Evolutionary conservation across 2,888 invertebrate species (phyloP).

Genomic region (Apodemia hepburni): DNA sequence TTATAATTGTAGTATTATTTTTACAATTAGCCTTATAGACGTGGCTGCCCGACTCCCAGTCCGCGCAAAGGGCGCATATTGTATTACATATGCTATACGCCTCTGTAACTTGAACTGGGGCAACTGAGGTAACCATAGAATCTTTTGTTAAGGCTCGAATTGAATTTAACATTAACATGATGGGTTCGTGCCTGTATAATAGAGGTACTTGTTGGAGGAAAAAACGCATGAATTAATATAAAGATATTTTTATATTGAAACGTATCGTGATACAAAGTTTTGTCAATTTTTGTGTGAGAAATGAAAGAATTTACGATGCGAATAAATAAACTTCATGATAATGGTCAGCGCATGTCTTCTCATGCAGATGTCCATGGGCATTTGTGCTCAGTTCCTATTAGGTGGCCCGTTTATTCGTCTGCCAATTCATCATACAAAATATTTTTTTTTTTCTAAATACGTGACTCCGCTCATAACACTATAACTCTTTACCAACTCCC

Average conservation of each 20-base stretch:
- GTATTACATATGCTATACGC: constrained; percentile 64
- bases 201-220: constrained; percentile 22
- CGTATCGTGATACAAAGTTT: not conserved
- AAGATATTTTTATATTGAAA: not conserved
- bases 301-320: no score
- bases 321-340: no score
- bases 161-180: constrained; percentile 72
- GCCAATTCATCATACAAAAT: no score
- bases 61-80: constrained; percentile 57
- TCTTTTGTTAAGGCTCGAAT: constrained; percentile 70
- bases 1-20: constrained; percentile 26
- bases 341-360: no score
- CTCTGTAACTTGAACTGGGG: constrained; percentile 62
- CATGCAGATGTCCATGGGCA: no score
- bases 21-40: constrained; percentile 34
- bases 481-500: no score
- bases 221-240: constrained; percentile 24
- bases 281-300: no score
- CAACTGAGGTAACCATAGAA: constrained; percentile 44
- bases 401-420: no score
- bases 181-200: constrained; percentile 45
- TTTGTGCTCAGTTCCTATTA: no score
- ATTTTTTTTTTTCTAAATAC: no score
- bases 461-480: no score
- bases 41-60: constrained; percentile 31